Evolutionary conservation across 2,797 vertebrate species (phyloP).

Genomic region (Notolabrus celidotus): DNA sequence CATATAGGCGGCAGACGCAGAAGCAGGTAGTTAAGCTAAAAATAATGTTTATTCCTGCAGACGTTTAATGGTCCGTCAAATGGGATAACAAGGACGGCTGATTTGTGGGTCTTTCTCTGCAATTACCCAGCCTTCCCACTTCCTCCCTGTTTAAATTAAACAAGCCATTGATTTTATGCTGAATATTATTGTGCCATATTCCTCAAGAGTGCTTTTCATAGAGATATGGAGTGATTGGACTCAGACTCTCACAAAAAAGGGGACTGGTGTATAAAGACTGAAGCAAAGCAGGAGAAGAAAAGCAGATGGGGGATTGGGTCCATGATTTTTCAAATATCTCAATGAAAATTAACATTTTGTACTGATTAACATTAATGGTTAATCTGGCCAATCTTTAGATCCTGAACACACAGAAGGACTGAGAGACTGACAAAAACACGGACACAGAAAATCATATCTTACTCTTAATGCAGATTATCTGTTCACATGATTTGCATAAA

Average conservation of each 20-base stretch:
- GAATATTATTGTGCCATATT: constrained; percentile 86
- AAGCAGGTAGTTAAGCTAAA: constrained; percentile 80
- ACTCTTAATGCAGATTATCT: background rate
- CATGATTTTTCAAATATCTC: background rate
- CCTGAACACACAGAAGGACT: background rate
- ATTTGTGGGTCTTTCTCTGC: constrained; percentile 85
- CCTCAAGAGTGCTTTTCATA: constrained; percentile 75
- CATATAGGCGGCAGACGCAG: constrained; percentile 20
- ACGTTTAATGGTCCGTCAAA: constrained; percentile 88
- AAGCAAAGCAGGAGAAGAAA: constrained; percentile 28
- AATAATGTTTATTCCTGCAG: constrained; percentile 85
- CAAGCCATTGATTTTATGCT: constrained; percentile 90
- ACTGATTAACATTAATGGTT: background rate
- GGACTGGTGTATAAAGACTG: constrained; percentile 25
- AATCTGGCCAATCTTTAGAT: background rate
- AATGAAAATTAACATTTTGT: constrained; percentile 10
- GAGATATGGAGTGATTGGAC: constrained; percentile 76
- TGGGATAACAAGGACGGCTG: constrained; percentile 88
- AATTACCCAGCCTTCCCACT: constrained; percentile 86
- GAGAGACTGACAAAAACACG: background rate
- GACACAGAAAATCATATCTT: background rate
- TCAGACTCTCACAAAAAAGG: constrained; percentile 46
- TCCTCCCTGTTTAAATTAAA: constrained; percentile 88
- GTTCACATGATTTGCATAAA: background rate
- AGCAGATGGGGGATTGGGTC: background rate